Percentiles rank a stretch among this genome's conserved stretches.
Evolutionary conservation across 2,113 vertebrate species (phyloP).

Genomic region (Mandrillus leucophaeus): DNA sequence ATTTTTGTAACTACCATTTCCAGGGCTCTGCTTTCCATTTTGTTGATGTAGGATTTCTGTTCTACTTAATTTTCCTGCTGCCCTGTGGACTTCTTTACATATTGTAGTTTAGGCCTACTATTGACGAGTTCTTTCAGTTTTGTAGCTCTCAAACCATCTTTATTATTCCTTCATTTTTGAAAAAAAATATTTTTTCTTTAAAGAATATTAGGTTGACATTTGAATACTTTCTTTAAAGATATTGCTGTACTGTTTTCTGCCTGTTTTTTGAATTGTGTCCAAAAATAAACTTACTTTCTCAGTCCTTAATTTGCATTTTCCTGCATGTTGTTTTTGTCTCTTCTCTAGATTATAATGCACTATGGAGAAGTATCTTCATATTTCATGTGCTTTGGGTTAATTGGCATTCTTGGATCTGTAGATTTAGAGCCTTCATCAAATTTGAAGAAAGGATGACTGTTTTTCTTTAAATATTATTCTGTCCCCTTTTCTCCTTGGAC

Average conservation of each 20-base stretch:
- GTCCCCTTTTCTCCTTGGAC: accelerated
- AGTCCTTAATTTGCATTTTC: neutral
- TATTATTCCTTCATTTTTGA: neutral
- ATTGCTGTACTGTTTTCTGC: neutral
- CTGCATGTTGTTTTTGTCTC: neutral
- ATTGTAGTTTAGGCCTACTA: neutral
- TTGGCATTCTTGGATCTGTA: neutral
- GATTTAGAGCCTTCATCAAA: neutral
- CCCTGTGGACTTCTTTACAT: neutral
- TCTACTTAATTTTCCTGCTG: neutral
- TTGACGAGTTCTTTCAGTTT: neutral
- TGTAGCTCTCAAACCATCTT: neutral
- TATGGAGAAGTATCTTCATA: neutral
- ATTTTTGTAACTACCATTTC: neutral
- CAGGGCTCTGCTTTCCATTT: neutral
- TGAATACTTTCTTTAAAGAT: neutral
- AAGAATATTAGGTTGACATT: neutral
- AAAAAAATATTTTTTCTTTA: neutral
- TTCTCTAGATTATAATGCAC: neutral
- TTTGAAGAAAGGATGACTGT: neutral
- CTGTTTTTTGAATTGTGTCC: neutral
- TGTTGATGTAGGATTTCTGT: neutral
- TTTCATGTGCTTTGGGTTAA: neutral
- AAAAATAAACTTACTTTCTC: neutral
- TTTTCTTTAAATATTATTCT: neutral